Evolutionary conservation across 2,797 vertebrate species (phyloP), one percentile per base, ranked within the genome.

Genomic region (Protosalanx chinensis): DNA sequence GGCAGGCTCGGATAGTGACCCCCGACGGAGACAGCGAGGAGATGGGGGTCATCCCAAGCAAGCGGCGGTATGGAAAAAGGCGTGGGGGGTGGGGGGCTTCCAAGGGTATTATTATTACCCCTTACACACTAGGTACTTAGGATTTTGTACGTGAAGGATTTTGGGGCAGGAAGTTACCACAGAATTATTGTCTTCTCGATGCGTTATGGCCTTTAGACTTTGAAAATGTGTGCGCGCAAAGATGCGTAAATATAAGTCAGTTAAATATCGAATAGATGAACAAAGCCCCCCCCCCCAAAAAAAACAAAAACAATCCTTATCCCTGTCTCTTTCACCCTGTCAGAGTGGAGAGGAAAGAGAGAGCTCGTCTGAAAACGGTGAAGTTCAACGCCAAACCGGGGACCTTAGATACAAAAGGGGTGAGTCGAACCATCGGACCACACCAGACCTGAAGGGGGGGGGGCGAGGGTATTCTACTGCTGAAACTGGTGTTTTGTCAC

Each of bases 1-100:
- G 97, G 97, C 97, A 99, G 84, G 97, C 97, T 0, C 92, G 96
- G 23, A 93, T 93, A 27, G 97, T 95, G 66, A 96, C 91, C 2
- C 91, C 92, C 10, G 95, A 97, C 5, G 97, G 97, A 2, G 97
- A 99, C 92, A 97, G 96, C 0, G 96, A 98, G 73, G 96, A 99
- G 82, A 98, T 99, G 95, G 97, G 97, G 0, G 97, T 99, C 70
- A 96, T 99, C 84, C 97, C 97, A 85, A 98, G 97, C 91, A 99
- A 98, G 82, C 93, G 95, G 73, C 94, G 97, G 97, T 99, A 87
- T 87, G 90, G 12, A 16, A 7, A 18, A 32, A n/a, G 5, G 6
- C 1, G 6, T 1, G 6, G 6, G 37, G 8, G 37, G 37, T 8
- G 10, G 37, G 10, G 37, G 37, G 7, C 37, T 10, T 12, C 12